Evolutionary conservation across 2,888 invertebrate species (phyloP).

Genomic region (Lypha dubia): DNA sequence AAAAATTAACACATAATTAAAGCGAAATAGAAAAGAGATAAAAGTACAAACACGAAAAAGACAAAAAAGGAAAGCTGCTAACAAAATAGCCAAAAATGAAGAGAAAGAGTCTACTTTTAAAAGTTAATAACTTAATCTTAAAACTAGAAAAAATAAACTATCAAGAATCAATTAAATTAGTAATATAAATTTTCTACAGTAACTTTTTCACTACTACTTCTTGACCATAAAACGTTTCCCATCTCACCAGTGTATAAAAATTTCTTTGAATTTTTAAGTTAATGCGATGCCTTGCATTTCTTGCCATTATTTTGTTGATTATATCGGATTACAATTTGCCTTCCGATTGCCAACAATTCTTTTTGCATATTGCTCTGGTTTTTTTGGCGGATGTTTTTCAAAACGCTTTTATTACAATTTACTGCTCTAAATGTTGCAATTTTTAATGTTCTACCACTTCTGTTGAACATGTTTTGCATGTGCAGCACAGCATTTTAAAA

Average conservation of each 20-base stretch:
- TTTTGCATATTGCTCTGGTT: slow-evolving; percentile 55
- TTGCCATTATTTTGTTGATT: slow-evolving; percentile 30
- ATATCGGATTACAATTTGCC: slow-evolving; percentile 61
- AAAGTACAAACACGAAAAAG: no score
- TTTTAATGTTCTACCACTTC: slow-evolving; percentile 69
- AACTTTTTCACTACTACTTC: not conserved
- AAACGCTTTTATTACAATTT: slow-evolving; percentile 65
- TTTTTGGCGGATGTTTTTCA: slow-evolving; percentile 72
- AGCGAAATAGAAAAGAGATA: no score
- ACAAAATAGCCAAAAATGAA: no score
- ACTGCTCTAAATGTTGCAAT: slow-evolving; percentile 69
- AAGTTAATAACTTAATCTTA: no score
- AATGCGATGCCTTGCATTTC: not conserved
- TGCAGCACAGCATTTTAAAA: slow-evolving; percentile 45
- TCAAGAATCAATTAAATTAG: no score
- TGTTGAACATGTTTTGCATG: slow-evolving; percentile 71
- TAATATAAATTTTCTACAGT: no score
- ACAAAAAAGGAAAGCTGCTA: no score
- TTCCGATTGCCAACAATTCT: slow-evolving; percentile 52
- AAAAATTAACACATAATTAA: no score
- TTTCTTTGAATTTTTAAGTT: not conserved
- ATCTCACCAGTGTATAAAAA: not conserved
- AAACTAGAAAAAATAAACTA: no score
- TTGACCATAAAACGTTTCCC: not conserved
- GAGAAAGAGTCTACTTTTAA: no score